Percentiles rank a stretch among this genome's conserved stretches.
These are phyloP conservation scores for Agapornis canus DNA, from an alignment of 2,797 vertebrate genomes.

Conservation along the genomic window DNA sequence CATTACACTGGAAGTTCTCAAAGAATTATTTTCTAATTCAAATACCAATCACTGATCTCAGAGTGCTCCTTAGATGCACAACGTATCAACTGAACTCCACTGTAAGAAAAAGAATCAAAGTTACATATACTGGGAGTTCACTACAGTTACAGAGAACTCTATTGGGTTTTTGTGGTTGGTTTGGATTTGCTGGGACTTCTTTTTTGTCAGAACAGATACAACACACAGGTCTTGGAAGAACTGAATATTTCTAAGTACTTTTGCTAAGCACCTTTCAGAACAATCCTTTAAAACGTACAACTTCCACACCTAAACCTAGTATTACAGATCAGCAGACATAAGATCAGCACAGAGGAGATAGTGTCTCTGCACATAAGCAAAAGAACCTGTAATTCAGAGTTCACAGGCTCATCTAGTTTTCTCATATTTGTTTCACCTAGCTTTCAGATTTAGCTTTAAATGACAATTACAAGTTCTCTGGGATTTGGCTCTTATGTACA, in stretches of 20 bases:
- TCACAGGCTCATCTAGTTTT: not conserved
- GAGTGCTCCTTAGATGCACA: not conserved
- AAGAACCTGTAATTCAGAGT: not conserved
- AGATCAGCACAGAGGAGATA: not conserved
- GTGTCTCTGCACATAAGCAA: not conserved
- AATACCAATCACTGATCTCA: not conserved
- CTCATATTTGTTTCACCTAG: not conserved
- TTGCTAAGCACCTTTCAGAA: not conserved
- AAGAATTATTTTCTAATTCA: not conserved
- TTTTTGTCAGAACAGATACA: not conserved
- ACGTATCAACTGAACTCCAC: not conserved
- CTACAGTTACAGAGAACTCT: not conserved
- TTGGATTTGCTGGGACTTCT: not conserved
- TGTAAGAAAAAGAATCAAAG: not conserved
- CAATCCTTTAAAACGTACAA: not conserved
- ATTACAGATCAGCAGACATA: not conserved
- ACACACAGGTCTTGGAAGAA: not conserved
- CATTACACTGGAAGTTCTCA: not conserved
- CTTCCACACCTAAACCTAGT: not conserved
- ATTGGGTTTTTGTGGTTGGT: not conserved
- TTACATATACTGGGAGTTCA: not conserved
- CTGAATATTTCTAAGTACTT: not conserved
- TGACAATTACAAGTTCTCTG: not conserved
- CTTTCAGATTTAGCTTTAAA: not conserved
- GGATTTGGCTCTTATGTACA: not conserved